Percentiles rank a stretch among this genome's conserved stretches.
Conservation (phyloP, 2,888 invertebrate species). For the Yponomeuta malinellus region DNA sequence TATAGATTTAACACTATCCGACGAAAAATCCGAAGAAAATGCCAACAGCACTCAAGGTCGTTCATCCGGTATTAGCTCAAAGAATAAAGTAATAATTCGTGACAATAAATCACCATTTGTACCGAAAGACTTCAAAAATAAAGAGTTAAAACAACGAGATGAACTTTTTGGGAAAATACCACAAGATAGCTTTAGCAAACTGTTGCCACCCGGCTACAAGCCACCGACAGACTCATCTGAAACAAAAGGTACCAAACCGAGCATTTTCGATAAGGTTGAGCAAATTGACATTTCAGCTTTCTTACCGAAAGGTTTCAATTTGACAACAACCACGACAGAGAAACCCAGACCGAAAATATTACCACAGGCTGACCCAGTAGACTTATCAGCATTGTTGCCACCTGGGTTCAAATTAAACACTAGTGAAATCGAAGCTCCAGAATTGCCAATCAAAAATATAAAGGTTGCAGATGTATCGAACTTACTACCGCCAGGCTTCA, state of each 20-base stretch:
- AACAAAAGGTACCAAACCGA: conserved; percentile 42
- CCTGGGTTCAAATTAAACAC: conserved; percentile 70
- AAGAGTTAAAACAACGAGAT: conserved; percentile 53
- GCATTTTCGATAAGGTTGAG: conserved; percentile 43
- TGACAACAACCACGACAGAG: conserved; percentile 46
- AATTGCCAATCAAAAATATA: conserved; percentile 36
- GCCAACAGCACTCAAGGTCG: conserved; percentile 64
- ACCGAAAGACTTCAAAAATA: conserved; percentile 73
- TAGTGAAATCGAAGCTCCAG: conserved; percentile 33
- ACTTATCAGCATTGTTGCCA: conserved; percentile 79
- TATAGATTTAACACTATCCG: conserved; percentile 23
- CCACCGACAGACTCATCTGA: conserved; percentile 41
- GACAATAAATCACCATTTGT: conserved; percentile 69
- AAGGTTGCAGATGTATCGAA: conserved; percentile 40
- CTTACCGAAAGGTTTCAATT: conserved; percentile 79
- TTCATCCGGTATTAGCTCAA: conserved; percentile 71
- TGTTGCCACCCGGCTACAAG: conserved; percentile 82
- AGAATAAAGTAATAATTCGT: conserved; percentile 75
- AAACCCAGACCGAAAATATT: conserved; percentile 41
- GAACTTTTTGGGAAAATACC: conserved; percentile 64
- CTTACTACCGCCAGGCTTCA: conserved; percentile 75
- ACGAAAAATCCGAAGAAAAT: conserved; percentile 32
- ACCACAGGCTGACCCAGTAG: conserved; percentile 44
- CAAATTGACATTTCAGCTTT: conserved; percentile 72
- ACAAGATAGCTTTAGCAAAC: conserved; percentile 74